Base-by-base conservation (phyloP, 1,140 invertebrate species). In the Ceratina calcarata region DNA sequence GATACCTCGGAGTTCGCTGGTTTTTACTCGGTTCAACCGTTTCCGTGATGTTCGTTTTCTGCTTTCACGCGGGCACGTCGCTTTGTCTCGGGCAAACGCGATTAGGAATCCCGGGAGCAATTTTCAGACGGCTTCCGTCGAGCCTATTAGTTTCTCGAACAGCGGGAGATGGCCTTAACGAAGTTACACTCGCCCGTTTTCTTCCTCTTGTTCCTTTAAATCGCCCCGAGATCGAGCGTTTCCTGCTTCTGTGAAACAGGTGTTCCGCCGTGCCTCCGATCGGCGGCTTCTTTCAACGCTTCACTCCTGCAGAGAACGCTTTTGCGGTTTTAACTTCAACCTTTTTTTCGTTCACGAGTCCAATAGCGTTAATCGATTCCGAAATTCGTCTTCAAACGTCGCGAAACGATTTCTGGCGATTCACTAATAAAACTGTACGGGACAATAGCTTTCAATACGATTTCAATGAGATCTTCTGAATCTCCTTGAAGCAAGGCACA, bases 91-190 rank as follows among this genome's bases (percentile, higher is more conserved):
- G 37, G 83, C 22, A 82, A 85, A 86, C 83, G 58, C 58, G 84
- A 86, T 86, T 87, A 88, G 87, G 87, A 88, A 89, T 83, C 85
- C 69, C 81, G 73, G 69, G 69, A 37, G 85, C 82, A 85, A 89
- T 89, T 84, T 85, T 79, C 37, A 78, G 79, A 58, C 65, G 78
- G 86, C 81, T 90, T 90, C 89, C 84, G 82, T 89, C 87, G 87
- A 65, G 82, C 75, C 87, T 81, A 88, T 86, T 88, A 86, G 80
- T 81, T 82, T 68, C 70, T 64, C 37, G 72, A 89, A 86, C 81
- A 81, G 82, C 87, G 51, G 82, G 80, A 80, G 60, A 78, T 53
- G 80, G 66, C 78, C 74, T 87, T 89, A 86, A 86, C 82, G 81
- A 89, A 88, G 83, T 67, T 74, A 58, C 81, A 81, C 80, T 53